phyloP scores from a whole-genome alignment of 2,888 invertebrate species.

The Pseudanteris insignis region DNA sequence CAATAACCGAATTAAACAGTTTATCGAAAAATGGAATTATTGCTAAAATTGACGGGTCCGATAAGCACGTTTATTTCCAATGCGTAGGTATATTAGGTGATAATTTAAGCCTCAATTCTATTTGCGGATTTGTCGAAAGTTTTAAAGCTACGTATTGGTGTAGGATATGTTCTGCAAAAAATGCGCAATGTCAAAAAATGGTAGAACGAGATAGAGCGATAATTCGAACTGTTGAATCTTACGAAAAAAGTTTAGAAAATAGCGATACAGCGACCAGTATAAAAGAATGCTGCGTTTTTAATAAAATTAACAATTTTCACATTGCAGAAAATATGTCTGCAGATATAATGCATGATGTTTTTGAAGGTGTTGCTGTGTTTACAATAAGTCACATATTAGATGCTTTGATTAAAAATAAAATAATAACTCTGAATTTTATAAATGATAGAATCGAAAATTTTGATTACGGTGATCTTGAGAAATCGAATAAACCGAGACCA shows the following conservation, averaged over 20 bases:
- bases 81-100: slow-evolving; percentile 9
- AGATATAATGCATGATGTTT: slow-evolving; percentile 1
- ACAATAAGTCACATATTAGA: neutral
- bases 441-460: slow-evolving; percentile 2
- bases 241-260: neutral
- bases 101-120: slow-evolving; percentile 6
- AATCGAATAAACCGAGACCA: neutral
- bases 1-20: slow-evolving; percentile 31
- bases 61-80: neutral
- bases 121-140: slow-evolving; percentile 10
- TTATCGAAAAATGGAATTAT: neutral
- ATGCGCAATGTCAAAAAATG: slow-evolving; percentile 32
- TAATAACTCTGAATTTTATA: neutral
- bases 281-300: slow-evolving; percentile 28
- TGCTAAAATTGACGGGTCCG: neutral
- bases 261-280: slow-evolving; percentile 12
- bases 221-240: neutral
- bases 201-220: slow-evolving; percentile 22
- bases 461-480: neutral
- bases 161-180: slow-evolving; percentile 22
- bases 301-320: slow-evolving; percentile 18
- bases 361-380: neutral
- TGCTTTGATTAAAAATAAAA: neutral
- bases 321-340: slow-evolving; percentile 6
- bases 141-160: slow-evolving; percentile 8